These are phyloP conservation scores for Stomorhina lunata DNA, from an alignment of 2,888 invertebrate genomes.

Conservation along the genomic window DNA sequence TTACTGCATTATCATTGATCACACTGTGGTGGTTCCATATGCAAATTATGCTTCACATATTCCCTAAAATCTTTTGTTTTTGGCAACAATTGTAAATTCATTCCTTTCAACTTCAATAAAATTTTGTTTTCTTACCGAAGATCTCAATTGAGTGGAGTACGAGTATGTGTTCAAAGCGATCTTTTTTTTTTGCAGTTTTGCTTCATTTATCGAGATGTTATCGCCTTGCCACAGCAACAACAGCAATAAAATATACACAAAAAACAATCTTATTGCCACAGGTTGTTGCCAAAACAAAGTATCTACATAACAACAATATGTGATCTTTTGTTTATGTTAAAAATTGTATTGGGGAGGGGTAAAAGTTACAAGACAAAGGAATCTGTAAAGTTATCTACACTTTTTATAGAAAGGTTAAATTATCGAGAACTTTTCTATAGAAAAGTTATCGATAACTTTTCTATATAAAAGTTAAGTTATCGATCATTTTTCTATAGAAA, in stretches of 20 bases:
- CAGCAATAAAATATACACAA: slow-evolving; percentile 1
- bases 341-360: background rate
- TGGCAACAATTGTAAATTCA: slow-evolving; percentile 46
- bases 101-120: slow-evolving; percentile 66
- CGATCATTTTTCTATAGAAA: too few species aligned
- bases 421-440: too few species aligned
- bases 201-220: too few species aligned
- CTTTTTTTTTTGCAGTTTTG: slow-evolving; percentile 24
- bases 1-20: slow-evolving; percentile 65
- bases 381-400: too few species aligned
- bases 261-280: slow-evolving; percentile 63
- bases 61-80: slow-evolving; percentile 57
- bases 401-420: too few species aligned
- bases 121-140: slow-evolving; percentile 59
- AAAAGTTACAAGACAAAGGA: background rate
- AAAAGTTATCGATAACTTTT: too few species aligned
- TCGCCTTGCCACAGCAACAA: slow-evolving; percentile 15
- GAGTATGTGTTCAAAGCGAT: slow-evolving; percentile 51
- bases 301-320: slow-evolving; percentile 61
- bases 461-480: too few species aligned
- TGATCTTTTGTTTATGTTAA: slow-evolving; percentile 50
- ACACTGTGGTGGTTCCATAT: slow-evolving; percentile 77
- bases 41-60: slow-evolving; percentile 73
- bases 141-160: slow-evolving; percentile 64
- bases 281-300: slow-evolving; percentile 63